Evolutionary conservation across 1,140 invertebrate species (phyloP).

Genomic region (Zaprionus tsacasi): DNA sequence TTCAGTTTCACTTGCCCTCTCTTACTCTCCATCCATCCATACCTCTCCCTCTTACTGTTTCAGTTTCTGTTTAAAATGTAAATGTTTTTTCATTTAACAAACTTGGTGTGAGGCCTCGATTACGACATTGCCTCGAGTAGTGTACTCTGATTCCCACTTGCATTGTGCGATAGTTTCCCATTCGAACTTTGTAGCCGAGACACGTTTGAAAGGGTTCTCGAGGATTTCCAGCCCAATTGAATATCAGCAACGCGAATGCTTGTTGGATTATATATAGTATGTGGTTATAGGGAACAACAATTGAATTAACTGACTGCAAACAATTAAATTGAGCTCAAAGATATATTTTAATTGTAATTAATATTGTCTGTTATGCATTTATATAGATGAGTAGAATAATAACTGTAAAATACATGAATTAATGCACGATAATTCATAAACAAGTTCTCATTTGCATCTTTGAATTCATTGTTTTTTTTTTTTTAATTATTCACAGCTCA

Average conservation of each 20-base stretch:
- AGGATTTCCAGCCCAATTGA: not conserved
- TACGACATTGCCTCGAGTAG: not conserved
- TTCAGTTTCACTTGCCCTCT: not conserved
- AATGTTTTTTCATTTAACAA: conserved; percentile 68
- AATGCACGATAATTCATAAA: not conserved
- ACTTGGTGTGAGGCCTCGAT: conserved; percentile 42
- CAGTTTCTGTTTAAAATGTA: conserved; percentile 67
- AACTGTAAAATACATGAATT: not conserved
- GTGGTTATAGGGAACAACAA: not conserved
- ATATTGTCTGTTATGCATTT: not conserved
- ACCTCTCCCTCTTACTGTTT: conserved; percentile 33
- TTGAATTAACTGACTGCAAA: not conserved
- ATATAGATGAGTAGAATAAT: not conserved
- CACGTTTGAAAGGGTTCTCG: not conserved
- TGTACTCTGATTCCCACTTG: conserved; percentile 10
- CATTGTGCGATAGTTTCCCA: conserved; percentile 9
- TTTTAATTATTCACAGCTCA: not conserved
- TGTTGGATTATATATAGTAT: not conserved
- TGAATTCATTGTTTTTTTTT: not conserved
- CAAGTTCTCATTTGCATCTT: too few relatives aligned
- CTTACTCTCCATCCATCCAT: not conserved
- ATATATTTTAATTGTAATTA: not conserved
- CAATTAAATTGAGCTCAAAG: not conserved
- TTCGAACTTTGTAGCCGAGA: not conserved
- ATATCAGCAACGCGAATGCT: not conserved